Base-by-base conservation (phyloP, 1,140 invertebrate genomes). In the Frieseomelitta varia region DNA sequence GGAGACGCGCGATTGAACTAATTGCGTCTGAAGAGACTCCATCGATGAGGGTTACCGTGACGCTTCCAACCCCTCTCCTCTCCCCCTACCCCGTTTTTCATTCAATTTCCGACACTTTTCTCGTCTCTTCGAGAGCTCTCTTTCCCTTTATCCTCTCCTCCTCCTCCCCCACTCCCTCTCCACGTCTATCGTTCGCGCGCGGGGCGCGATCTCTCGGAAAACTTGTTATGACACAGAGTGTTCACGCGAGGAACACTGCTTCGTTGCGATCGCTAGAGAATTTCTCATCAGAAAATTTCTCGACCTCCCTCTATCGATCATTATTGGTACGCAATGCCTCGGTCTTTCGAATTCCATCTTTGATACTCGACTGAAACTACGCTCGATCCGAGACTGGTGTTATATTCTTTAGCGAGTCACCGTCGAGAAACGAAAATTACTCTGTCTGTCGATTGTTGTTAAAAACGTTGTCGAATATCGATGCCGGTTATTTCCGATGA, bases 41-140 rank as follows among this genome's bases (percentile, higher is more conserved):
- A n/a, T 53, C 73, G 30, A 76, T 75, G 47, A 63, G 71, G 79
- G 79, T 81, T 73, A 74, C 69, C 19, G 30, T 75, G 27, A 53
- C 67, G 53, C 71, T 53, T 24, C 19, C 11, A 55, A 21, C 17
- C 27, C 1, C 30, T 2, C 39, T 56, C 17, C 15, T 19, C 53
- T 0, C 55, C 10, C 24, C 17, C 2, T 21, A 14, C 39, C 39
- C 39, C 39, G 39, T 47, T 47, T 61, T 81, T 77, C 63, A 82
- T 67, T 30, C 61, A 77, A 82, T 82, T 76, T 67, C 80, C 61
- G 51, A 67, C 73, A 68, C 61, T 75, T 75, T 61, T 27, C 39
- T 39, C 17, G n/a, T n/a, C 34, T 19, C 34, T 39, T 39, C 30
- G 11, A 39, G 21, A 12, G 12, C 67, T 39, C 67, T 47, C n/a